phyloP scores from a whole-genome alignment of 2,113 vertebrate species.

The Oryctolagus cuniculus region DNA sequence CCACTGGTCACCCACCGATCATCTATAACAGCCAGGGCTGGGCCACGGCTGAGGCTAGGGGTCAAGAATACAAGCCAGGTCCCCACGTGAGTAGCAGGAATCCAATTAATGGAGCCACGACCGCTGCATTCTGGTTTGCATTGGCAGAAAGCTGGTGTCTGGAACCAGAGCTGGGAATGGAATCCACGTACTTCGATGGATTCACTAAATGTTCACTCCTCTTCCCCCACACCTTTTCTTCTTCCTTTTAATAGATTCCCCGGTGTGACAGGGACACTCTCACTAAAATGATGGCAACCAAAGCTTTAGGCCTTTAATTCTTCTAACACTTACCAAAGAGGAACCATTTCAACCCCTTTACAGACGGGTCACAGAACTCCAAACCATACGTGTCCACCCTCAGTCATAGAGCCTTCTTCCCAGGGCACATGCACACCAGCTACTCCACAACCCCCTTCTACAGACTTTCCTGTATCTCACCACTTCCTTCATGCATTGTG shows the following conservation, averaged over 20 bases:
- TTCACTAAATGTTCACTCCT: too few species aligned
- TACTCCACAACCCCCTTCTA: neutral
- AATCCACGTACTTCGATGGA: too few species aligned
- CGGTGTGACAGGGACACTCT: neutral
- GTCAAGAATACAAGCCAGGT: too few species aligned
- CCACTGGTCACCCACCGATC: too few species aligned
- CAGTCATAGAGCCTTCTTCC: neutral
- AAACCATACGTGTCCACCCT: neutral
- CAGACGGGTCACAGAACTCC: neutral
- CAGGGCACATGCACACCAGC: neutral
- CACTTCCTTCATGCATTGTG: neutral
- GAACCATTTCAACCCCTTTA: neutral
- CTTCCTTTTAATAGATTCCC: neutral
- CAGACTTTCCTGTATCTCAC: neutral
- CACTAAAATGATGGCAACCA: neutral
- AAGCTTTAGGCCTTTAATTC: neutral
- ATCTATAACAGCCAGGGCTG: too few species aligned
- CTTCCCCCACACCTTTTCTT: too few species aligned
- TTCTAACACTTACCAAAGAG: neutral
- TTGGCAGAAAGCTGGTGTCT: too few species aligned
- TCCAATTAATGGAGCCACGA: too few species aligned
- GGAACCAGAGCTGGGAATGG: too few species aligned
- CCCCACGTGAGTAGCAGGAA: too few species aligned
- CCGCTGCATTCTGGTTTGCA: too few species aligned
- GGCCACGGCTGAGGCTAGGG: too few species aligned